Conservation (phyloP, 2,888 invertebrate genomes). For the Neoascia interrupta region DNA sequence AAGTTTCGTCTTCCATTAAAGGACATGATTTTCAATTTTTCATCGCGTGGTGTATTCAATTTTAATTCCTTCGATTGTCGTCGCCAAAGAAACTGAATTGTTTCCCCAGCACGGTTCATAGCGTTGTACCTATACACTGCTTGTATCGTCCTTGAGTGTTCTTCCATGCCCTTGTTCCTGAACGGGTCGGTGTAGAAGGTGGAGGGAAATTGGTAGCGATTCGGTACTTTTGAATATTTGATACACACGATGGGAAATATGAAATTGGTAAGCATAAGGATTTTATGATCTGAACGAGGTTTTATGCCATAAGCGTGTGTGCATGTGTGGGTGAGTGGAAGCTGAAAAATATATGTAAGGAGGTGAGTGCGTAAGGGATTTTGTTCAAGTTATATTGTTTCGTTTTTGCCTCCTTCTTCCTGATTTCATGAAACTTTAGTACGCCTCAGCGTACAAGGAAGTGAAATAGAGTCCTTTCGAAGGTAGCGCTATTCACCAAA, state of each 20-base stretch:
- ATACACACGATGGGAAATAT: slow-evolving; percentile 66
- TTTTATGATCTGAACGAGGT: slow-evolving; percentile 59
- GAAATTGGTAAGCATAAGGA: slow-evolving; percentile 66
- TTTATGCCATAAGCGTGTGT: slow-evolving; percentile 1
- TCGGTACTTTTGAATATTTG: slow-evolving; percentile 68
- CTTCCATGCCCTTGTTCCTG: slow-evolving; percentile 1
- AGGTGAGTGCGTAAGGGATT: slow-evolving; percentile 22
- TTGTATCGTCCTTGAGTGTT: slow-evolving; percentile 17
- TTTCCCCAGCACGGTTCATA: not conserved
- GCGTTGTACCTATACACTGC: not conserved
- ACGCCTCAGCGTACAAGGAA: slow-evolving; percentile 6
- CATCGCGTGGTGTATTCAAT: slow-evolving; percentile 60
- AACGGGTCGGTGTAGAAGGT: slow-evolving; percentile 32
- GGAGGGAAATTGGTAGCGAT: slow-evolving; percentile 60
- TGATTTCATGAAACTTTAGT: slow-evolving; percentile 34
- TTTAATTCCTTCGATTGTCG: slow-evolving; percentile 48
- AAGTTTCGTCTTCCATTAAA: slow-evolving; percentile 45
- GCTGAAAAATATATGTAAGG: too few species aligned
- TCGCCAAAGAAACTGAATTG: slow-evolving; percentile 4
- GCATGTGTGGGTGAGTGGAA: not conserved
- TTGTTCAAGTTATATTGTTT: slow-evolving; percentile 39
- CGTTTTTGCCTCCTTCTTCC: slow-evolving; percentile 7
- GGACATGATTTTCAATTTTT: slow-evolving; percentile 69
- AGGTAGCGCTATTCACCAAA: not conserved
- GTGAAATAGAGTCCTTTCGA: not conserved